phyloP scores from a whole-genome alignment of 2,888 invertebrate genomes.

The Muscina levida region DNA sequence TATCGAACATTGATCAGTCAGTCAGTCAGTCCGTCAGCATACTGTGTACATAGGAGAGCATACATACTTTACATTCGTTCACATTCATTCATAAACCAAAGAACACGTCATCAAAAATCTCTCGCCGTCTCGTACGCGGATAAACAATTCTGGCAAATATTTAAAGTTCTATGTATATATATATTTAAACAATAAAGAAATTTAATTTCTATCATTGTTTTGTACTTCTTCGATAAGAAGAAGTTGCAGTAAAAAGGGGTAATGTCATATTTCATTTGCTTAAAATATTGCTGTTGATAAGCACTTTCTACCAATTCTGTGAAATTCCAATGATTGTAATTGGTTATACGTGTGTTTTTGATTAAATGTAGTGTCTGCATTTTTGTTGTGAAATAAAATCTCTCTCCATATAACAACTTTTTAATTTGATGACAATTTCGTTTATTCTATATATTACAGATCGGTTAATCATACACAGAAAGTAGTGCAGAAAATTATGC shows the following conservation, averaged over 20 bases:
- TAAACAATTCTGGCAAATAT: too few species aligned
- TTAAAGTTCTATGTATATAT: too few species aligned
- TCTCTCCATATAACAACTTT: not conserved
- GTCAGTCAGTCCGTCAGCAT: not conserved
- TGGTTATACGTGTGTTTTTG: not conserved
- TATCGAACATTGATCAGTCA: not conserved
- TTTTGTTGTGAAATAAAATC: not conserved
- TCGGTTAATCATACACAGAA: not conserved
- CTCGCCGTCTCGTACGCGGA: not conserved
- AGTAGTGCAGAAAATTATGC: constrained; percentile 73
- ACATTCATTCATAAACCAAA: constrained; percentile 17
- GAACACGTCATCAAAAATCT: constrained; percentile 48
- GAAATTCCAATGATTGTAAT: constrained; percentile 2
- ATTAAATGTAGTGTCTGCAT: too few species aligned
- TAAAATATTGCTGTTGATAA: constrained; percentile 1
- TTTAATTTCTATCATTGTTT: too few species aligned
- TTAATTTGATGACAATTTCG: too few species aligned
- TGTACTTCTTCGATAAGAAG: too few species aligned
- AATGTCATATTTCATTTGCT: constrained; percentile 11
- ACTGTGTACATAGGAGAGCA: not conserved
- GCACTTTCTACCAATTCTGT: not conserved
- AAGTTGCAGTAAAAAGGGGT: too few species aligned
- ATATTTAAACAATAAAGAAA: too few species aligned
- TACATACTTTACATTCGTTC: not conserved
- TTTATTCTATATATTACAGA: constrained; percentile 44